phyloP scores from a whole-genome alignment of 2,113 vertebrate genomes.

The Anguilla rostrata region DNA sequence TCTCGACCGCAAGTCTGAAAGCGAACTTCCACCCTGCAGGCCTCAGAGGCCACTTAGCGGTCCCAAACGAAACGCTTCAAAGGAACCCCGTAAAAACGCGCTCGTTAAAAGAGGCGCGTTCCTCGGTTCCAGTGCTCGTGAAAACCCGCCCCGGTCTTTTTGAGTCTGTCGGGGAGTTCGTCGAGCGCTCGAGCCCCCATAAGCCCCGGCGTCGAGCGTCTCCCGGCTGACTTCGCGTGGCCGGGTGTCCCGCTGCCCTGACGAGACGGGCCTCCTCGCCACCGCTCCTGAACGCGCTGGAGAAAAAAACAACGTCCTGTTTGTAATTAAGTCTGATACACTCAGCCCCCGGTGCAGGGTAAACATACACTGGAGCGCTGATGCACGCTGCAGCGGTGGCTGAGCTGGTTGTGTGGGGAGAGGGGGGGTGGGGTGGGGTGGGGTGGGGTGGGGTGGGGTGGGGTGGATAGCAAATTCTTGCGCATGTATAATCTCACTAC shows the following conservation, averaged over 20 bases:
- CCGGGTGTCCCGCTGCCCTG: not conserved
- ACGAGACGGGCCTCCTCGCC: not conserved
- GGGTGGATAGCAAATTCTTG: not conserved
- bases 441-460: no score
- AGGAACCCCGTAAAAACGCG: conserved; percentile 2
- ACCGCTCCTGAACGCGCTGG: not conserved
- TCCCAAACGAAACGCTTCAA: conserved; percentile 9
- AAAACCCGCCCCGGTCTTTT: not conserved
- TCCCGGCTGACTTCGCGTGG: conserved; percentile 15
- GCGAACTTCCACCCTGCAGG: conserved; percentile 8
- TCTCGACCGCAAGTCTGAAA: conserved; percentile 2
- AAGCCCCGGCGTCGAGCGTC: not conserved
- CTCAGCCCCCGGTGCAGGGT: no score
- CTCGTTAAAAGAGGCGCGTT: not conserved
- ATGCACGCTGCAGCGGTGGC: not conserved
- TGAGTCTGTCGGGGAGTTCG: conserved; percentile 4
- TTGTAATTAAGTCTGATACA: conserved; percentile 1
- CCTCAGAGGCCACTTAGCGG: not conserved
- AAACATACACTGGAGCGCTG: not conserved
- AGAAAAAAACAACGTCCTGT: not conserved
- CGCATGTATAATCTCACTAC: not conserved
- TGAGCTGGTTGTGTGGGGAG: no score
- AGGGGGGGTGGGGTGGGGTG: not conserved
- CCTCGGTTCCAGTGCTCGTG: not conserved
- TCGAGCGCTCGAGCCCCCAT: conserved; percentile 19